Evolutionary conservation across 2,888 invertebrate genomes (phyloP).

Genomic region (Diplazon laetatorius): DNA sequence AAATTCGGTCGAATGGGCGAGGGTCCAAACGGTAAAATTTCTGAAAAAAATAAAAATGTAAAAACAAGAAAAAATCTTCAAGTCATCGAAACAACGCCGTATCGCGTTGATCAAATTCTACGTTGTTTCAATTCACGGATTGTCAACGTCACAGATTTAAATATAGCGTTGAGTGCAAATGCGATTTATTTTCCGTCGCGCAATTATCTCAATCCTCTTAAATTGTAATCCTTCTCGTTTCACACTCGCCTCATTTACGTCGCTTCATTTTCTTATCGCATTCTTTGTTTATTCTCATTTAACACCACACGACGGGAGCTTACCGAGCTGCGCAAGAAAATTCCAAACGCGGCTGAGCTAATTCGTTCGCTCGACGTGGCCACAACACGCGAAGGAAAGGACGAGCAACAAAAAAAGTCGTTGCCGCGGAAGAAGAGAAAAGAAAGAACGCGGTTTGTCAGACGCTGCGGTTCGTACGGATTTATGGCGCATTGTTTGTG

Average conservation of each 20-base stretch:
- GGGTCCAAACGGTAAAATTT: too few relatives aligned
- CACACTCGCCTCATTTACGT: not conserved
- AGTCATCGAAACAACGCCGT: too few relatives aligned
- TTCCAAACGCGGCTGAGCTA: conserved; percentile 31
- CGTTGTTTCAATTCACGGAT: not conserved
- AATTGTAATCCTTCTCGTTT: conserved; percentile 33
- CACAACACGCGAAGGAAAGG: too few relatives aligned
- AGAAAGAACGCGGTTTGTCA: conserved; percentile 55
- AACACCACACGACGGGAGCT: conserved; percentile 31
- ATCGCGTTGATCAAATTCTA: too few relatives aligned
- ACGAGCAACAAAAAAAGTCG: conserved; percentile 16
- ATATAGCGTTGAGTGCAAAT: conserved; percentile 2
- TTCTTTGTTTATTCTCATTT: conserved; percentile 42
- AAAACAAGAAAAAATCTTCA: too few relatives aligned
- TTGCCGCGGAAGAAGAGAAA: not conserved
- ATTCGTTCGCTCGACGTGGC: conserved; percentile 32
- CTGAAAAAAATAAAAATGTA: too few relatives aligned
- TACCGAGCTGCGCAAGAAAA: conserved; percentile 21
- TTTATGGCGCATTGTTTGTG: conserved; percentile 56
- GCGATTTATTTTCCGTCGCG: not conserved
- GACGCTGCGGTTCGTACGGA: conserved; percentile 52
- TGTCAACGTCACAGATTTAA: not conserved
- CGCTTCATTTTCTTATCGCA: not conserved
- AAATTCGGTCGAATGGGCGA: too few relatives aligned
- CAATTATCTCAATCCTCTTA: conserved; percentile 33